Conservation (phyloP, 2,113 vertebrate genomes). For the Puma concolor region DNA sequence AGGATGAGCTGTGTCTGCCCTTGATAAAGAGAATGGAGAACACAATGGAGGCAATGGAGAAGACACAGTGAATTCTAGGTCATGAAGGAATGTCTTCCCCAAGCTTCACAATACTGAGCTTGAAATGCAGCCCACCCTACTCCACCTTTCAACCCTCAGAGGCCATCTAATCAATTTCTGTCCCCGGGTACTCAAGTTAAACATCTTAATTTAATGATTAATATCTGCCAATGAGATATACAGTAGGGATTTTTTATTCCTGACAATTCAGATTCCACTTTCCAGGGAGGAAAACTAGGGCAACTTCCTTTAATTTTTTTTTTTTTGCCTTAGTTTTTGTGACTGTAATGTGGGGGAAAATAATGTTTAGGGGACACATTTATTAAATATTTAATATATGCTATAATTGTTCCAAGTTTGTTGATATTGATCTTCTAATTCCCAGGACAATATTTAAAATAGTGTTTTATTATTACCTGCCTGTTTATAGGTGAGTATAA, state of each 20-base stretch:
- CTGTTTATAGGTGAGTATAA: neutral
- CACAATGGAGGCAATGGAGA: neutral
- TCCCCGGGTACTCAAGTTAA: neutral
- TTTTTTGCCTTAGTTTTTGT: neutral
- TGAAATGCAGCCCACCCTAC: neutral
- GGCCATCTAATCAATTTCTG: too few relatives aligned
- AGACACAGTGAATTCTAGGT: neutral
- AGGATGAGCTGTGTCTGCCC: slow-evolving; percentile 91
- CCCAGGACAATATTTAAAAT: neutral
- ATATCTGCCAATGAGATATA: neutral
- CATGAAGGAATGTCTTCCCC: neutral
- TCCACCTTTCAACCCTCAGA: neutral
- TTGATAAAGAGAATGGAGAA: slow-evolving; percentile 87
- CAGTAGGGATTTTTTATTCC: neutral
- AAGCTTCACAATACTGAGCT: neutral
- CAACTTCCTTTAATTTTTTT: neutral
- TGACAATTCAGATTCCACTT: neutral
- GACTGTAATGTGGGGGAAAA: too few relatives aligned
- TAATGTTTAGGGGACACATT: neutral
- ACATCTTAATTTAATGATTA: neutral
- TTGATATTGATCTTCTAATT: neutral
- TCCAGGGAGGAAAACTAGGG: neutral
- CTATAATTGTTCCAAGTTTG: neutral
- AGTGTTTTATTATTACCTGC: neutral
- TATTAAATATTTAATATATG: neutral